Percentiles rank a stretch among this genome's conserved stretches.
Evolutionary conservation across 1,140 invertebrate species (phyloP).

Genomic region (Papilio aristodemus): DNA sequence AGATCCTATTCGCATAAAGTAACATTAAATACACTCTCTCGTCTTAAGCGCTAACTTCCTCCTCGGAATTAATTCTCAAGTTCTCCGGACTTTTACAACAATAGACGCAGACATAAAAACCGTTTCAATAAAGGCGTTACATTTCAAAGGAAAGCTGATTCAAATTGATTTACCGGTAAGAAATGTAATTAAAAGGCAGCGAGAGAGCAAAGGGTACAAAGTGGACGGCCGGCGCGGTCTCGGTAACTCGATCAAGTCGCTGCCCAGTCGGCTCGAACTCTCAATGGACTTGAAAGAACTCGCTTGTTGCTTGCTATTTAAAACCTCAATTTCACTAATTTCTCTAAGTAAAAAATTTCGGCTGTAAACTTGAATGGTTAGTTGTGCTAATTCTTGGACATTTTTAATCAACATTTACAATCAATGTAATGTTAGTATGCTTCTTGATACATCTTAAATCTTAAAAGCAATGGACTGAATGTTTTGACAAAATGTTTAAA

Average conservation of each 20-base stretch:
- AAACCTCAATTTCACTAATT: not conserved
- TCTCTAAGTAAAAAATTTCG: not conserved
- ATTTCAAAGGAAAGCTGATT: conserved; percentile 26
- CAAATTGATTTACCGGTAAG: conserved; percentile 22
- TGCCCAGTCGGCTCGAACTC: not conserved
- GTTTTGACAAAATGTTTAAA: too few species aligned
- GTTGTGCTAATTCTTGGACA: not conserved
- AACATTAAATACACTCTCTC: not conserved
- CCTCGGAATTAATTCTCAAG: not conserved
- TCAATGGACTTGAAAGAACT: conserved; percentile 9
- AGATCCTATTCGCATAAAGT: too few species aligned
- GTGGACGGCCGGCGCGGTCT: not conserved
- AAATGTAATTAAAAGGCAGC: conserved; percentile 8
- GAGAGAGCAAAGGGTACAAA: conserved; percentile 10
- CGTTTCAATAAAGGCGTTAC: conserved; percentile 18
- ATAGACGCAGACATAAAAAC: conserved; percentile 12
- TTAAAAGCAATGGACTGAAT: too few species aligned
- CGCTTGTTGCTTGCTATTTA: conserved; percentile 8
- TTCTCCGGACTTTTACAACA: not conserved
- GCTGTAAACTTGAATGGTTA: not conserved
- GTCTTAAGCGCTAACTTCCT: not conserved
- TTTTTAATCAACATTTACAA: too few species aligned
- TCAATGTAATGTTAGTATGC: too few species aligned
- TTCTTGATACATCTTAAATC: too few species aligned
- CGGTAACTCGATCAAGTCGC: conserved; percentile 9